Evolutionary conservation across 1,140 invertebrate genomes (phyloP).

Genomic region (Teleogryllus occipitalis): DNA sequence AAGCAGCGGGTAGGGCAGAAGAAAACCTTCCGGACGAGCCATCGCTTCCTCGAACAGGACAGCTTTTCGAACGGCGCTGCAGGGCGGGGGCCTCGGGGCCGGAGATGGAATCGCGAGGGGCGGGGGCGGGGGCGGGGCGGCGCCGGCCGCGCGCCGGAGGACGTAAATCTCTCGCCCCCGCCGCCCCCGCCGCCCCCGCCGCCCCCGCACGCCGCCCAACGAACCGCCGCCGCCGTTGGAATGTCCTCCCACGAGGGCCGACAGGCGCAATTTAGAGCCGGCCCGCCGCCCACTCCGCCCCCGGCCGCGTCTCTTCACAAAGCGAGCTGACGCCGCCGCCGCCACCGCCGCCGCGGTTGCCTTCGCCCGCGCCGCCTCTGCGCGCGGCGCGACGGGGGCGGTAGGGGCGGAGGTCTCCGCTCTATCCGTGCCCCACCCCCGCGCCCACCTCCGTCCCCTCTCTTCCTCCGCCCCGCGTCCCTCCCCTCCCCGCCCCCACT

Average conservation of each 20-base stretch:
- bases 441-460: not conserved
- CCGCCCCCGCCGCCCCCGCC: too few species aligned
- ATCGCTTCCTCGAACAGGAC: too few species aligned
- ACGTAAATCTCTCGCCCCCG: not conserved
- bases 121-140: too few species aligned
- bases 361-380: not conserved
- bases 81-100: not conserved
- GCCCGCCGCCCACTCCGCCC: not conserved
- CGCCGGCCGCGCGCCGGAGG: not conserved
- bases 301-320: not conserved
- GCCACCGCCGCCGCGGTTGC: not conserved
- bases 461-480: not conserved
- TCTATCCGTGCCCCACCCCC: not conserved
- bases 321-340: not conserved
- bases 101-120: slow-evolving; percentile 2
- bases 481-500: too few species aligned
- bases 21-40: too few species aligned
- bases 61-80: not conserved
- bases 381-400: too few species aligned
- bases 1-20: too few species aligned
- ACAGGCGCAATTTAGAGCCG: not conserved
- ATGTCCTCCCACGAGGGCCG: not conserved
- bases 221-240: not conserved
- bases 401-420: too few species aligned
- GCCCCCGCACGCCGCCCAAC: too few species aligned